A percentile compares a stretch with the other conserved stretches of the same genome.
Conservation (phyloP, 2,888 invertebrate genomes). For the Cephalotes varians region DNA sequence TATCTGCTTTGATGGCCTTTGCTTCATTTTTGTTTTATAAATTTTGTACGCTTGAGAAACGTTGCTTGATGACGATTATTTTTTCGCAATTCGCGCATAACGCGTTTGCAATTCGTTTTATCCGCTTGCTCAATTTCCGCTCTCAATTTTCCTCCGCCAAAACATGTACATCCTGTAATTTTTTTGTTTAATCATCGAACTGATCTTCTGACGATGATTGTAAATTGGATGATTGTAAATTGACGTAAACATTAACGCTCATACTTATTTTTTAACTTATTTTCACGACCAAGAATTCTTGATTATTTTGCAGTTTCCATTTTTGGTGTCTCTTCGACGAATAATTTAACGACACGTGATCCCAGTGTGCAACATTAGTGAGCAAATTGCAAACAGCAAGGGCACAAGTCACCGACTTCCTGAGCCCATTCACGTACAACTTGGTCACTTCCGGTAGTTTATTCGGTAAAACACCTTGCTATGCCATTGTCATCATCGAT, state of each 20-base stretch:
- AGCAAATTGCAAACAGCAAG: constrained; percentile 20
- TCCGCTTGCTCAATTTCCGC: constrained; percentile 36
- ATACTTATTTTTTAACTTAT: background rate
- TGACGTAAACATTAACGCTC: background rate
- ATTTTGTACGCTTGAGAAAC: background rate
- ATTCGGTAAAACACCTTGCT: constrained; percentile 46
- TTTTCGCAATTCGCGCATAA: background rate
- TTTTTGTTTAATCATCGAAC: background rate
- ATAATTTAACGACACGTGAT: constrained; percentile 17
- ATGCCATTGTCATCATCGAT: constrained; percentile 59
- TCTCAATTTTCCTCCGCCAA: constrained; percentile 16
- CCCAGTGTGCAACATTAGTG: background rate
- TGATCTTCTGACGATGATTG: background rate
- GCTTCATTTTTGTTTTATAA: background rate
- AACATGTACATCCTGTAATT: constrained; percentile 16
- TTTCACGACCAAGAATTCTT: background rate
- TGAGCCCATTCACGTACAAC: constrained; percentile 21
- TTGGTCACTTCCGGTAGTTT: constrained; percentile 60
- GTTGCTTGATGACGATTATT: background rate
- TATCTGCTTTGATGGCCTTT: background rate
- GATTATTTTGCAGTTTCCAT: background rate
- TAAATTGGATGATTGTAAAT: constrained; percentile 1
- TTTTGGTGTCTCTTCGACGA: background rate
- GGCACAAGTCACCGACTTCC: constrained; percentile 41
- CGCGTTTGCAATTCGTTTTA: constrained; percentile 22